phyloP scores from a whole-genome alignment of 2,113 vertebrate species.

The Oenanthe oenanthe region DNA sequence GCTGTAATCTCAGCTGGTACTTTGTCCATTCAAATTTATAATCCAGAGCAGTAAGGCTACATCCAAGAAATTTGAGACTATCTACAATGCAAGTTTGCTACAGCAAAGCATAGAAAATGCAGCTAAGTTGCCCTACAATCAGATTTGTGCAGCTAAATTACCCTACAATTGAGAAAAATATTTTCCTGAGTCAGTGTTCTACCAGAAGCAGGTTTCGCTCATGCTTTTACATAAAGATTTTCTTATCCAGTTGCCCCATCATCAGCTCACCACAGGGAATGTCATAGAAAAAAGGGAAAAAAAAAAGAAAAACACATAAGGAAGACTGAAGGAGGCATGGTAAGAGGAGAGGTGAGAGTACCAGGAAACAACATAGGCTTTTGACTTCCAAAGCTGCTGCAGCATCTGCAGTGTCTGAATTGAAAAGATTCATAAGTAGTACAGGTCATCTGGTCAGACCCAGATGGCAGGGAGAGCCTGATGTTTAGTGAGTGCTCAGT shows the following conservation, averaged over 20 bases:
- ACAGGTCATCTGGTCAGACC: not conserved
- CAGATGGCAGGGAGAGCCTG: not conserved
- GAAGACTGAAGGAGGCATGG: not conserved
- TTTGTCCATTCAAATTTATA: slow-evolving; percentile 2
- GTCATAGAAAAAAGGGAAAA: not conserved
- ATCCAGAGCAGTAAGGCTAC: not conserved
- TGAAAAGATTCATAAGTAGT: not conserved
- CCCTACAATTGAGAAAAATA: not conserved
- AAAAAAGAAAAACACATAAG: not conserved
- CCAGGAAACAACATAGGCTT: not conserved
- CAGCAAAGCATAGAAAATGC: not conserved
- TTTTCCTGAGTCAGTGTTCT: not conserved
- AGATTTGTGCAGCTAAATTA: too few relatives aligned
- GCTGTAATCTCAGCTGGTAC: not conserved
- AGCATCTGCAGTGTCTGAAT: not conserved
- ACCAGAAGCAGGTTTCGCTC: not conserved
- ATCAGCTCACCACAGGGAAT: not conserved
- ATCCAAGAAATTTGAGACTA: not conserved
- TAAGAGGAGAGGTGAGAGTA: not conserved
- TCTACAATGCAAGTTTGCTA: not conserved
- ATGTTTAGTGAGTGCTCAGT: not conserved
- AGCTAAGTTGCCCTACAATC: not conserved
- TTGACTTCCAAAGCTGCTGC: not conserved
- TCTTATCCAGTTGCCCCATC: not conserved
- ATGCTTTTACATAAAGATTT: not conserved